Evolutionary conservation across 2,888 invertebrate species (phyloP), one percentile per base, ranked within the genome.

Genomic region (Perdita meconis): DNA sequence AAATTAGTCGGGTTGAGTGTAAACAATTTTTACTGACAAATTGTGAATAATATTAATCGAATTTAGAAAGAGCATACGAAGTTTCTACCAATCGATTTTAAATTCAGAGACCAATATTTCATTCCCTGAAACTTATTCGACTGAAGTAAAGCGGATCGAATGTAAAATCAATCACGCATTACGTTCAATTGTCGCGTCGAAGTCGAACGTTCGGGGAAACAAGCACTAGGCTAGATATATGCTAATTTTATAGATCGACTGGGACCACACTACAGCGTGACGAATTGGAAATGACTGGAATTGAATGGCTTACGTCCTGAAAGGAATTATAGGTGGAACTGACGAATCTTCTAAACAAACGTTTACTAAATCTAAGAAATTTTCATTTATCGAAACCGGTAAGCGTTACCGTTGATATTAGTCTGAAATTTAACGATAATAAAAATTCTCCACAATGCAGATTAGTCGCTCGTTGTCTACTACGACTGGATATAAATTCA

Each of bases 241-340:
- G 64, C 64, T 64, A 64, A 64, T 64, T 63, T 53, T 42, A 63
- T 51, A 51, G 51, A 0, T 26, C 13, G 40, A 47, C 47, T 26
- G 16, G 51, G 34, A 26, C 22, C 26, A 19, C 30, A 1, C 26
- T 40, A 19, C 10, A 40, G 26, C 38, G 22, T 26, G 51, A 26
- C 13, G 36, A 26, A 26, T 51, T 12, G 51, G 13, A 40, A 30
- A 4, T 19, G 36, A 22, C 22, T 22, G 13, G 26, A 53, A 50
- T 24, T 30, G 51, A 64, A 53, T 40, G 30, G 26, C 12, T 30
- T 24, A 8, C 53, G 19, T 30, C n/a, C 16, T 10, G 1, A 13
- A n/a, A 61, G 13, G 61, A 47, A 10, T 22, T 16, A 5, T 4
- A n/a, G 1, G 12, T 1, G n/a, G 19, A 3, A 2, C 19, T 22